Base-by-base conservation (phyloP, 2,797 vertebrate genomes). In the Acanthurus tractus region DNA sequence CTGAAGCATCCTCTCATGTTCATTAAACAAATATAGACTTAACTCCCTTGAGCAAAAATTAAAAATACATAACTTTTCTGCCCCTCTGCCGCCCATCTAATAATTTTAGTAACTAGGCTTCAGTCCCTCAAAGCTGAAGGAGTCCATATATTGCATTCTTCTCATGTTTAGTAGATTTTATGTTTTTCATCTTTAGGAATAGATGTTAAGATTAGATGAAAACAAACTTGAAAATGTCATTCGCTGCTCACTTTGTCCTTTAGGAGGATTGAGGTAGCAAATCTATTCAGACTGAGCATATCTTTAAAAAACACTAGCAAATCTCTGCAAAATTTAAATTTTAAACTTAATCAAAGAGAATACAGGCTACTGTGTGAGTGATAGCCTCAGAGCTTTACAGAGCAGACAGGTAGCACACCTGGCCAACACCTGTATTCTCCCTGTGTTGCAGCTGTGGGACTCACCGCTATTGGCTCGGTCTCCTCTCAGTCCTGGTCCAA, bases 391-490 rank as follows among this genome's bases (percentile, higher is more conserved):
- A n/a, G 49, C 25, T 17, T 29, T n/a, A 55, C 18, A 22, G 53
- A 18, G 54, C 23, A 61, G 17, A 9, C 58, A 71, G 59, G 61
- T 6, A 34, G 36, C 71, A 44, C 74, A 84, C 66, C 76, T 68
- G 64, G 38, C 7, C 38, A 23, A 40, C 70, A 70, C 69, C 75
- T 83, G 54, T 34, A 7, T 14, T 42, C 45, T 34, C 62, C 66
- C 49, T 23, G n/a, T 34, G 29, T 2, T 69, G 57, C 67, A 67
- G 78, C 58, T 79, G 68, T 62, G 18, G 50, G 63, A 94, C 95
- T 95, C 90, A 95, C 95, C 91, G 52, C 73, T 90, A 76, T 82
- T 55, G 18, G 65, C 50, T 85, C 11, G 66, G 74, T 17, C 22
- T 84, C 72, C 73, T 87, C 84, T 84, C 55, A 3, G 67, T 79